Evolutionary conservation across 1,140 invertebrate species (phyloP), one percentile per base, ranked within the genome.

Genomic region (Drosophila ogumai): DNA sequence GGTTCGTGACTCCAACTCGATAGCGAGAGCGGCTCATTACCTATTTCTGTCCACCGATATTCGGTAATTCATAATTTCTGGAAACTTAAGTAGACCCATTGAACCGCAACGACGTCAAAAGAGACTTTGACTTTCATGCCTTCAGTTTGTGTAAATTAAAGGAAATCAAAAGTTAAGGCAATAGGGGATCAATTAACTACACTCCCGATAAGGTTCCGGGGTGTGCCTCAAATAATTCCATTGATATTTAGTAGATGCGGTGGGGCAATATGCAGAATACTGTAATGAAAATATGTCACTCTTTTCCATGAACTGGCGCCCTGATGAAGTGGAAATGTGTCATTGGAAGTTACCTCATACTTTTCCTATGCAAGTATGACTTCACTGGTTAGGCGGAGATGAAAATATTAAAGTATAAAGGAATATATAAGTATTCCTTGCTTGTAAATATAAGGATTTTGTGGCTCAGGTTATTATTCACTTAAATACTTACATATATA

Each of bases 31-130:
- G 10, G 68, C 52, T 72, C 68, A 75, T 55, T 54, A 49, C 57
- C 46, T 74, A 74, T 74, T 74, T 73, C 34, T 52, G 59, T 31
- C 38, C n/a, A n/a, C n/a, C 25, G 71, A 57, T 57, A 49, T 41
- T 52, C 47, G 40, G 59, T 79, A 82, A 86, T 86, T 86, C 82
- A 87, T 79, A 87, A 79, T 75, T 75, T 75, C 64, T 50, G 38
- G 49, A 59, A 69, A 41, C 58, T 75, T 78, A 85, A 68, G 75
- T 71, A 81, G 71, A 82, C 50, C 34, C 63, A 77, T 74, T 84
- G 73, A 81, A 60, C 59, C 34, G 41, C 38, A 22, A 31, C 36
- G n/a, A 31, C 31, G 63, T 19, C 49, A 31, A 6, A 3, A 15
- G 10, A 65, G 17, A 34, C 57, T 46, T 46, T 69, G 52, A 72